A percentile compares a stretch with the other conserved stretches of the same genome.
Evolutionary conservation across 2,113 vertebrate genomes (phyloP).

Genomic region (Ptilonorhynchus violaceus): DNA sequence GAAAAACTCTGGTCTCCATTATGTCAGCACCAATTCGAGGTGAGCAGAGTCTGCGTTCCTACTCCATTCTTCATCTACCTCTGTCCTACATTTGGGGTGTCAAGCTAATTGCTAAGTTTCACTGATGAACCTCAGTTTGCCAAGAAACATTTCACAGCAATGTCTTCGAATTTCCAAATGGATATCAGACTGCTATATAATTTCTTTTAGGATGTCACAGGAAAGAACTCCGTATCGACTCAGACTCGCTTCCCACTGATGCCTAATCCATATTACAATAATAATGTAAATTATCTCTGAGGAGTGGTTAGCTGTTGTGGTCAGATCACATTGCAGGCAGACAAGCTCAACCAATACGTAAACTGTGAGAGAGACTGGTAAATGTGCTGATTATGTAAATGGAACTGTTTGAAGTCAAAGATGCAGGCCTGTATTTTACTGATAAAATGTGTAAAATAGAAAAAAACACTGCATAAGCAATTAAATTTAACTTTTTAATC

Average conservation of each 20-base stretch:
- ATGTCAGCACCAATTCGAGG: background rate
- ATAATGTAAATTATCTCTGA: constrained; percentile 43
- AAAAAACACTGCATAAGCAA: constrained; percentile 14
- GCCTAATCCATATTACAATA: constrained; percentile 51
- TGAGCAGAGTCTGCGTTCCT: background rate
- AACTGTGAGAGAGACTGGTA: constrained; percentile 1
- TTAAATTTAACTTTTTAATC: constrained; percentile 62
- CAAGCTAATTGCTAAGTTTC: background rate
- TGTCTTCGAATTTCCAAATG: background rate
- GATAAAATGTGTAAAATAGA: constrained; percentile 51
- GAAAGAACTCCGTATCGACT: constrained; percentile 4
- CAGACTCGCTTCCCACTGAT: background rate
- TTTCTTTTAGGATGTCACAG: constrained; percentile 15
- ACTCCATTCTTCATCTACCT: background rate
- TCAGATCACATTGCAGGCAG: constrained; percentile 18
- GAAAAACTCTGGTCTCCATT: background rate
- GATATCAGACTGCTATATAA: background rate
- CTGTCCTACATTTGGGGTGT: background rate
- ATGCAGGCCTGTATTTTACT: constrained; percentile 41
- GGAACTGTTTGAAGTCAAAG: constrained; percentile 46
- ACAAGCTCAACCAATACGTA: background rate
- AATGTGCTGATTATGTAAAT: constrained; percentile 59
- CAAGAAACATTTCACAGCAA: background rate
- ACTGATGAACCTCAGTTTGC: background rate
- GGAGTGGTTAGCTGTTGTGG: background rate